These are phyloP conservation scores for Coregonus ussuriensis DNA, from an alignment of 2,797 vertebrate species.

Conservation along the genomic window DNA sequence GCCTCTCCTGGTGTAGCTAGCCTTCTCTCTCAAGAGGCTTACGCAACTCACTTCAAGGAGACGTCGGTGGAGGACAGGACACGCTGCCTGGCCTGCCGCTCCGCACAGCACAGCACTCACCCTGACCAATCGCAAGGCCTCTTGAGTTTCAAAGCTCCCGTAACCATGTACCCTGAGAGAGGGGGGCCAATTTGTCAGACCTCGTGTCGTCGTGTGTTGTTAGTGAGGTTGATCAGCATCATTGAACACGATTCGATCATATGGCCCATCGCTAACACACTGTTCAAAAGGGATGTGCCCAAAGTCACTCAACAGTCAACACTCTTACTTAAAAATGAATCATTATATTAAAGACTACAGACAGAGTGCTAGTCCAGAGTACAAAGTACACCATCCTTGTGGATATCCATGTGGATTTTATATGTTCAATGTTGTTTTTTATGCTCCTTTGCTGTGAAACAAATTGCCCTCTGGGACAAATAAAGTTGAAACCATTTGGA, in stretches of 20 bases:
- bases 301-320: background rate
- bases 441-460: no score
- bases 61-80: conserved; percentile 32
- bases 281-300: background rate
- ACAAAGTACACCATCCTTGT: background rate
- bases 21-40: conserved; percentile 20
- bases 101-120: conserved; percentile 30
- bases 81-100: background rate
- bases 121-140: conserved; percentile 39
- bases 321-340: background rate
- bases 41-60: conserved; percentile 29
- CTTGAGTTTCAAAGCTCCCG: conserved; percentile 29
- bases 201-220: background rate
- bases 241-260: background rate
- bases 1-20: conserved; percentile 3
- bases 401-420: no score
- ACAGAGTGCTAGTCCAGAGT: background rate
- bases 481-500: no score
- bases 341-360: background rate
- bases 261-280: background rate
- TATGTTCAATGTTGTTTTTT: no score
- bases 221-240: background rate
- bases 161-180: background rate
- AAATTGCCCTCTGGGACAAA: no score
- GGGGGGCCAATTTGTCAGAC: conserved; percentile 48